Conservation (phyloP, 2,797 vertebrate species). For the Dendrocincla fuliginosa region DNA sequence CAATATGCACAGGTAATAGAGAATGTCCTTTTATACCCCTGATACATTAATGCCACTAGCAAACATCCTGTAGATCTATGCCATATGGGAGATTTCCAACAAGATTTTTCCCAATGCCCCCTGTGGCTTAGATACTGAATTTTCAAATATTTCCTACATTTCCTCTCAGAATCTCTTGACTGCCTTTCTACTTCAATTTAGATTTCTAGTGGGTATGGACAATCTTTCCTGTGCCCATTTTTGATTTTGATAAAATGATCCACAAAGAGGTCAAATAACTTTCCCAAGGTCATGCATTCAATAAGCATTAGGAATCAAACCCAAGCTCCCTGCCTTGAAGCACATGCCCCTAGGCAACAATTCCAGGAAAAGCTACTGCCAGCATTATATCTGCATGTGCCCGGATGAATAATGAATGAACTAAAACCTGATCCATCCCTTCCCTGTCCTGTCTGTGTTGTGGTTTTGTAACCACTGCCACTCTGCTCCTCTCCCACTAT, state of each 20-base stretch:
- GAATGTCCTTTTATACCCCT: neutral
- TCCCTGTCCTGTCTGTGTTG: neutral
- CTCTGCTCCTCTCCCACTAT: neutral
- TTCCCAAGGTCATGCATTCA: neutral
- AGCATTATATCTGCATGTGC: neutral
- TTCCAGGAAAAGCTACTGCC: neutral
- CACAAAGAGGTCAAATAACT: neutral
- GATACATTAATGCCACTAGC: accelerated
- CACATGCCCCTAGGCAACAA: neutral
- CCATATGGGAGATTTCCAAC: neutral
- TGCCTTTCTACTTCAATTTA: neutral
- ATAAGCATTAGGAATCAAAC: neutral
- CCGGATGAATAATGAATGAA: neutral
- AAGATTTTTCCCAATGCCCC: neutral
- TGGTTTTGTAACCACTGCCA: neutral
- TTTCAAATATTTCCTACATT: neutral
- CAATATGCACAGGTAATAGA: neutral
- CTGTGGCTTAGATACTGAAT: neutral
- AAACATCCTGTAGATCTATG: neutral
- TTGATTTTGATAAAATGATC: neutral
- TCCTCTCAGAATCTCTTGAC: neutral
- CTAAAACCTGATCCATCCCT: neutral
- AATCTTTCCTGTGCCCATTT: neutral
- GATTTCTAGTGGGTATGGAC: neutral
- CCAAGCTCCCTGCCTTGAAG: neutral